These are phyloP conservation scores for Pelosia muscerda DNA, from an alignment of 2,888 invertebrate species.

Conservation along the genomic window DNA sequence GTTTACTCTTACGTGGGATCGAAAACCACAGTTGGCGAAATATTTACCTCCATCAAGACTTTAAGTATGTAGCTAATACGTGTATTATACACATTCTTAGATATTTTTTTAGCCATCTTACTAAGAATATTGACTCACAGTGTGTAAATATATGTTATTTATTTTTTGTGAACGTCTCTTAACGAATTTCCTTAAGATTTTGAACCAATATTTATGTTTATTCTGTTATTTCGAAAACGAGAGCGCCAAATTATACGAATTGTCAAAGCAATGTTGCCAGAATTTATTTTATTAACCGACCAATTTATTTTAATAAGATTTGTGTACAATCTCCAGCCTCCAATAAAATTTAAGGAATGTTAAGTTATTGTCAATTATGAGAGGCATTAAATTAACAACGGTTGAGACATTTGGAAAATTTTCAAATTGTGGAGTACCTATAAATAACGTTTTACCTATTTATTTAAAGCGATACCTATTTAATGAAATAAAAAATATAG, in stretches of 20 bases:
- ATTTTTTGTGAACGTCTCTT: constrained; percentile 15
- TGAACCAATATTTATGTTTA: constrained; percentile 5
- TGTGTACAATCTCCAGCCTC: background rate
- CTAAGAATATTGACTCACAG: background rate
- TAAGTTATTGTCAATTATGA: constrained; percentile 1
- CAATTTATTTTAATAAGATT: constrained; percentile 13
- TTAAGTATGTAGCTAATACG: too few relatives aligned
- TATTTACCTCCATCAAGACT: too few relatives aligned
- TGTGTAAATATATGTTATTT: constrained; percentile 14
- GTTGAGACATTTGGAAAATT: background rate
- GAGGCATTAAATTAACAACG: background rate
- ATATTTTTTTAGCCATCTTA: background rate
- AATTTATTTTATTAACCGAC: constrained; percentile 6
- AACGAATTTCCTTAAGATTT: constrained; percentile 10
- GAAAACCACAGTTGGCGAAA: too few relatives aligned
- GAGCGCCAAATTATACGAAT: background rate
- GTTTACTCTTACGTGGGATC: too few relatives aligned
- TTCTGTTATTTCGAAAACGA: constrained; percentile 10
- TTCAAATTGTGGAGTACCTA: background rate
- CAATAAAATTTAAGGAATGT: background rate
- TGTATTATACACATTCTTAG: background rate
- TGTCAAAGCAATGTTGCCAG: background rate
- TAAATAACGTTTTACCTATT: background rate
- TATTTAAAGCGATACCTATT: background rate
- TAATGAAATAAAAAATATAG: background rate